Conservation (phyloP, 2,888 invertebrate species). For the Fragum sueziense region DNA sequence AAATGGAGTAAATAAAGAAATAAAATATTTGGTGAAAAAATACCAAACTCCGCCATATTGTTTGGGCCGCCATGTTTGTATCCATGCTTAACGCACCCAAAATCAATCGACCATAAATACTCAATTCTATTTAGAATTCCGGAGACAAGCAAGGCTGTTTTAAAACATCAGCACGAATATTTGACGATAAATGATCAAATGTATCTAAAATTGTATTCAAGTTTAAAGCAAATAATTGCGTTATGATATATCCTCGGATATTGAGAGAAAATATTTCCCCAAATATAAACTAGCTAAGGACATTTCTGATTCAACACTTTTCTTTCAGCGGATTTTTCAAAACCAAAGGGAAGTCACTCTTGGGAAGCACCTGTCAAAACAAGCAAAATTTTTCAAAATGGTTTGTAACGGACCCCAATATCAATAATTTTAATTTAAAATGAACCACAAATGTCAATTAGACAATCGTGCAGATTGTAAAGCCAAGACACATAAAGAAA, state of each 20-base stretch:
- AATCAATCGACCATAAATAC: no score
- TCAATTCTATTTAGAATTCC: no score
- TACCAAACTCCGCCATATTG: not conserved
- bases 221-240: no score
- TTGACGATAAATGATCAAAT: no score
- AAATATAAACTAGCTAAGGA: not conserved
- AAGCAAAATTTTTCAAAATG: not conserved
- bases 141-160: no score
- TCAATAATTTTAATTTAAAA: not conserved
- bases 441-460: not conserved
- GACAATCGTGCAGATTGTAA: not conserved
- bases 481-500: not conserved
- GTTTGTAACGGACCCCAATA: not conserved
- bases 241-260: no score
- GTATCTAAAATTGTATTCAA: no score
- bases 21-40: not conserved
- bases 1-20: not conserved
- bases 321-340: conserved; percentile 21
- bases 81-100: conserved; percentile 30
- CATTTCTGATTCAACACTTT: not conserved
- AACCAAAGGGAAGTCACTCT: conserved; percentile 29
- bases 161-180: no score
- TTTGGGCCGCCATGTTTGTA: conserved; percentile 57
- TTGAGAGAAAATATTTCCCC: no score
- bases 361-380: not conserved